Evolutionary conservation across 2,797 vertebrate species (phyloP).

Genomic region (Natrix natrix): DNA sequence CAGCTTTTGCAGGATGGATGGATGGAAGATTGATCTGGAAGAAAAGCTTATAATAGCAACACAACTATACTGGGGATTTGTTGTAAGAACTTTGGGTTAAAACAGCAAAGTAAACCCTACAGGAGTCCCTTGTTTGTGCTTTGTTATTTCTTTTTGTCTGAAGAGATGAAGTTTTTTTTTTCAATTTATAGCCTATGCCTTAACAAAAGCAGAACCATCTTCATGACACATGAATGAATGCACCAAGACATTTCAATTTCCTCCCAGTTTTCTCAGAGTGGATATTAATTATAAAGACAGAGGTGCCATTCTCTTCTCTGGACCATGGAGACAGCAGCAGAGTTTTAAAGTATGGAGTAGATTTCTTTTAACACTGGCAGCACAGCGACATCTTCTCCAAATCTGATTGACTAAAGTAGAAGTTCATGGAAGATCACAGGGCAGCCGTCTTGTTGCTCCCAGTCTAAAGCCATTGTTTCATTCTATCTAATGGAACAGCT

Average conservation of each 20-base stretch:
- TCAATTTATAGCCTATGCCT: constrained; percentile 5
- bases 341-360: not conserved
- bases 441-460: not conserved
- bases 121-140: fast-evolving
- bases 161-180: not conserved
- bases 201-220: constrained; percentile 8
- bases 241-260: constrained; percentile 30
- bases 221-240: constrained; percentile 39
- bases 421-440: not conserved
- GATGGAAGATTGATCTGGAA: not conserved
- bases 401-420: not conserved
- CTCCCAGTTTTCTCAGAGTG: not conserved
- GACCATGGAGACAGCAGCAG: not conserved
- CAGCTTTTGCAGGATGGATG: not conserved
- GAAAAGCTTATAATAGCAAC: not conserved
- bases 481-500: not conserved
- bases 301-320: not conserved
- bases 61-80: not conserved
- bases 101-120: not conserved
- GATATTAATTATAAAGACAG: not conserved
- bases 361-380: not conserved
- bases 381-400: not conserved
- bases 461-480: not conserved
- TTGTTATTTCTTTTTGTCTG: not conserved
- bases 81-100: not conserved